These are phyloP conservation scores for Centropus unirufus DNA, from an alignment of 2,113 vertebrate species.

Conservation along the genomic window DNA sequence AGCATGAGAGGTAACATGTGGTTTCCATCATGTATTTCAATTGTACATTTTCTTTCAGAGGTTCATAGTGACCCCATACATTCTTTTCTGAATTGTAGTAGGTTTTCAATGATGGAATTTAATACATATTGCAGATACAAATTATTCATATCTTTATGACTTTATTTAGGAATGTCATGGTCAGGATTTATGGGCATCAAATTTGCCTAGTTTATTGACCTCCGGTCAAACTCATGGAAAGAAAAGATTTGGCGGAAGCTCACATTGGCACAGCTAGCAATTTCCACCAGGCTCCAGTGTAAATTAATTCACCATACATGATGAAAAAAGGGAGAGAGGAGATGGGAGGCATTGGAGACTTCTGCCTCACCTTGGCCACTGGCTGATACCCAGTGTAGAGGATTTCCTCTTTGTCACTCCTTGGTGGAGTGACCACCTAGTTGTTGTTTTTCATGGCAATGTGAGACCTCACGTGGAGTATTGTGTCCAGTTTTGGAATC, in stretches of 20 bases:
- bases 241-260: not conserved
- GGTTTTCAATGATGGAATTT: not conserved
- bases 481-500: too few relatives aligned
- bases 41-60: accelerated
- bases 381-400: accelerated
- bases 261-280: not conserved
- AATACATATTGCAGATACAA: not conserved
- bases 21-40: not conserved
- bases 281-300: not conserved
- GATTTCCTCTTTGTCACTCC: not conserved
- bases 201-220: not conserved
- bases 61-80: not conserved
- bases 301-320: accelerated
- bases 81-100: not conserved
- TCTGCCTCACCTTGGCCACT: not conserved
- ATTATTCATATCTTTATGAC: accelerated
- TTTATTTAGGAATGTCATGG: not conserved
- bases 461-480: too few relatives aligned
- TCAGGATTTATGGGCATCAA: not conserved
- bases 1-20: accelerated
- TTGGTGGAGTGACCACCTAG: accelerated
- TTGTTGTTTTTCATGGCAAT: accelerated
- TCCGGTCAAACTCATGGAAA: not conserved
- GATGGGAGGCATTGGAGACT: accelerated
- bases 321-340: not conserved